A percentile compares a stretch with the other conserved stretches of the same genome.
These are phyloP conservation scores for Eupithecia insigniata DNA, from an alignment of 2,888 invertebrate genomes.

Conservation along the genomic window DNA sequence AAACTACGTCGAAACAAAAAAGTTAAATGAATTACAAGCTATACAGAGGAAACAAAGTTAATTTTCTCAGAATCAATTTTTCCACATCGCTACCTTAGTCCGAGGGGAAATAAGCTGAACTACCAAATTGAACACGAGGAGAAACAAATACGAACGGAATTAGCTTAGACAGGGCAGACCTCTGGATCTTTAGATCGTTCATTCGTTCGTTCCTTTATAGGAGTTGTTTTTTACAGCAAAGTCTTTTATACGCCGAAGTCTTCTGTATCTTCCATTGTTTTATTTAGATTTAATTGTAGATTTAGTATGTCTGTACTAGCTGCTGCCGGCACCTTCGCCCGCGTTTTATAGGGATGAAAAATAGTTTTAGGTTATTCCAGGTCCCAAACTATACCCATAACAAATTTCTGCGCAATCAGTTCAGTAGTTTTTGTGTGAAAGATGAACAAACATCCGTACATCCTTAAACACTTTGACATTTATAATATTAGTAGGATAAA, in stretches of 20 bases:
- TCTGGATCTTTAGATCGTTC: constrained; percentile 1
- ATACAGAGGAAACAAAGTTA: constrained; percentile 11
- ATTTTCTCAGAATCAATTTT: constrained; percentile 48
- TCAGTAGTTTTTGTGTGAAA: too few species aligned
- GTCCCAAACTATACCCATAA: too few species aligned
- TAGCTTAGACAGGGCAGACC: constrained; percentile 27
- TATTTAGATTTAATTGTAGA: too few species aligned
- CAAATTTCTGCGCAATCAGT: too few species aligned
- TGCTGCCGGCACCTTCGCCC: too few species aligned
- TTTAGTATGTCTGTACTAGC: too few species aligned
- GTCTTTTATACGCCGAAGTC: background rate
- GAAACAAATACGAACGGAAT: constrained; percentile 43
- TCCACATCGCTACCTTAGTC: constrained; percentile 43
- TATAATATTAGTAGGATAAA: too few species aligned
- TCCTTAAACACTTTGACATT: too few species aligned
- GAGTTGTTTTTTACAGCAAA: background rate
- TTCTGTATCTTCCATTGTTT: too few species aligned
- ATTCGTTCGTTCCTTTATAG: background rate
- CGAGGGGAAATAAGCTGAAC: constrained; percentile 68
- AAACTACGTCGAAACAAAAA: constrained; percentile 1
- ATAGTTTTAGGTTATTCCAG: too few species aligned
- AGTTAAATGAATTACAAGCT: constrained; percentile 4
- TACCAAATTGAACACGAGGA: constrained; percentile 59
- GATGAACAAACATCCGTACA: too few species aligned
- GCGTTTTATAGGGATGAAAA: too few species aligned